Percentiles rank a stretch among this genome's conserved stretches.
phyloP scores from a whole-genome alignment of 2,888 invertebrate genomes.

The Noctua comes region DNA sequence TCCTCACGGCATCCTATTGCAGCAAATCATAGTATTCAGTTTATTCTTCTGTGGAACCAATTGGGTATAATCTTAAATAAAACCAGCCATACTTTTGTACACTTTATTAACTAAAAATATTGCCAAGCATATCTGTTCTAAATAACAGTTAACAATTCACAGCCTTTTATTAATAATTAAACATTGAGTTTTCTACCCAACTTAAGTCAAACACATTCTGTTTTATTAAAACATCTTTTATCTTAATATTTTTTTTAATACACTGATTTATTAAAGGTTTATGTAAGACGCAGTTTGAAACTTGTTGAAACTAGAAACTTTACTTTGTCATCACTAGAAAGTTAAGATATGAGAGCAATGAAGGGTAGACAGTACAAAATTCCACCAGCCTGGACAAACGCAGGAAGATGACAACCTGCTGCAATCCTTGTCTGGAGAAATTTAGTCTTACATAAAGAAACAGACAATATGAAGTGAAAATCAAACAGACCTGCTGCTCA shows the following conservation, averaged over 20 bases:
- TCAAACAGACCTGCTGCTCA: not conserved
- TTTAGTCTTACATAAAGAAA: not conserved
- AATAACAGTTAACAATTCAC: conserved; percentile 89
- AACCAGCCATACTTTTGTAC: conserved; percentile 60
- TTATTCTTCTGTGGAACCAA: not conserved
- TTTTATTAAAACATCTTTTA: conserved; percentile 9
- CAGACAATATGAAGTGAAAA: not conserved
- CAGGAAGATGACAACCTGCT: not conserved
- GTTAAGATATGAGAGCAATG: not conserved
- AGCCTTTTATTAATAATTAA: conserved; percentile 85
- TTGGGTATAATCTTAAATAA: conserved; percentile 37
- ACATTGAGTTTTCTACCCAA: conserved; percentile 65
- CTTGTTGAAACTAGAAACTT: conserved; percentile 22
- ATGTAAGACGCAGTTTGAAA: conserved; percentile 14
- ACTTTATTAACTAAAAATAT: conserved; percentile 86
- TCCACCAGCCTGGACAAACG: not conserved
- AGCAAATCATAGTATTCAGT: not conserved
- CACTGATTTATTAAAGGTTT: not conserved
- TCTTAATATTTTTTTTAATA: not conserved
- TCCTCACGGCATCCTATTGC: not conserved
- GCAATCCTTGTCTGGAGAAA: not conserved
- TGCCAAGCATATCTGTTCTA: conserved; percentile 85
- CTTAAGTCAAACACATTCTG: conserved; percentile 50
- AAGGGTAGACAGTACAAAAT: not conserved
- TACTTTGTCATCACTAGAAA: conserved; percentile 24